phyloP scores from a whole-genome alignment of 2,888 invertebrate species.

The Troides aeacus region DNA sequence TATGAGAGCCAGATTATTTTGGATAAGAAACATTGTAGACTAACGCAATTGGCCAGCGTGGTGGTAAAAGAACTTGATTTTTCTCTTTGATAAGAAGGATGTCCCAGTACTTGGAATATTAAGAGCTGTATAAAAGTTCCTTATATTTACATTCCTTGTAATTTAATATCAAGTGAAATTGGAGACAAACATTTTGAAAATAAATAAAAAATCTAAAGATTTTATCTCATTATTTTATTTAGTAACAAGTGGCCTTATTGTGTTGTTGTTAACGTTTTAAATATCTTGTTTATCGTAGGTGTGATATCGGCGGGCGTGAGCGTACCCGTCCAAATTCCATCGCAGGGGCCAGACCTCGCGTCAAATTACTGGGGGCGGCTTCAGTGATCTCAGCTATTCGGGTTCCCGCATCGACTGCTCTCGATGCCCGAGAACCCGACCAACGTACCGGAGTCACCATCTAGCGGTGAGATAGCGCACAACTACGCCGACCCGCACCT shows the following conservation, averaged over 20 bases:
- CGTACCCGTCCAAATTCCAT: slow-evolving; percentile 95
- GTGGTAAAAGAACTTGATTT: too few species aligned
- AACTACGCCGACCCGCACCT: slow-evolving; percentile 72
- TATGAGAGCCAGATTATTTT: too few species aligned
- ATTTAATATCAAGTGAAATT: too few species aligned
- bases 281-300: slow-evolving; percentile 78
- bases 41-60: too few species aligned
- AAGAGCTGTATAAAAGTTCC: too few species aligned
- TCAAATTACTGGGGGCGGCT: slow-evolving; percentile 94
- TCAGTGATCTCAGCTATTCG: slow-evolving; percentile 95
- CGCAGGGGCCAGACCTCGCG: slow-evolving; percentile 88
- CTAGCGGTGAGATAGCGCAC: slow-evolving; percentile 73
- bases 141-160: too few species aligned
- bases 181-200: too few species aligned
- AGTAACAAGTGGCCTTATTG: background rate
- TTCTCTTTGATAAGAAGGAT: too few species aligned
- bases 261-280: background rate
- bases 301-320: slow-evolving; percentile 96
- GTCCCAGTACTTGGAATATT: too few species aligned
- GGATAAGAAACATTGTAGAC: too few species aligned
- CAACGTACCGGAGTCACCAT: slow-evolving; percentile 63
- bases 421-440: slow-evolving; percentile 83
- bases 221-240: background rate
- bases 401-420: slow-evolving; percentile 89
- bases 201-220: too few species aligned